Conservation (phyloP, 2,888 invertebrate species). For the Andrena minutula region DNA sequence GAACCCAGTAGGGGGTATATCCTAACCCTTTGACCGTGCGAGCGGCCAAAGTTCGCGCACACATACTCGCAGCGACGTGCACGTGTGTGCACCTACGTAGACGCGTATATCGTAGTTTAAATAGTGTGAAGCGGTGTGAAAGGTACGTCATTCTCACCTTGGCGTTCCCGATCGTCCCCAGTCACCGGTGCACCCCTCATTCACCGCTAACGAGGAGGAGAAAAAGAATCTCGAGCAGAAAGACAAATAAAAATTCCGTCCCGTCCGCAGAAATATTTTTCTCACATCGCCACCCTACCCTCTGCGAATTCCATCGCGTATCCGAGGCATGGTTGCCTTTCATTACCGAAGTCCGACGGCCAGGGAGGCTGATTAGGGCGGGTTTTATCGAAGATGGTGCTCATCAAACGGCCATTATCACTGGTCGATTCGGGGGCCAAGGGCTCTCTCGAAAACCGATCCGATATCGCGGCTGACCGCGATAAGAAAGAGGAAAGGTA, state of each 20-base stretch:
- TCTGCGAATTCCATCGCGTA: constrained; percentile 40
- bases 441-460: constrained; percentile 43
- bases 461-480: constrained; percentile 47
- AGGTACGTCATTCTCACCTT: constrained; percentile 68
- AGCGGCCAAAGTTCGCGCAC: constrained; percentile 62
- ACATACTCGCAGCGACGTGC: constrained; percentile 7
- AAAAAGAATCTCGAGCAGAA: constrained; percentile 11
- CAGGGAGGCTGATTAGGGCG: constrained; percentile 25
- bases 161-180: constrained; percentile 47
- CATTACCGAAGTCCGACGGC: constrained; percentile 18
- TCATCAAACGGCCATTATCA: constrained; percentile 62
- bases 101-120: constrained; percentile 46
- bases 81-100: constrained; percentile 16
- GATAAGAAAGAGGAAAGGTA: constrained; percentile 59
- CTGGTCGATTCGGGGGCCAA: constrained; percentile 29
- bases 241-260: constrained; percentile 37
- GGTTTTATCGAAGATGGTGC: constrained; percentile 51
- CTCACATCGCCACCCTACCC: constrained; percentile 5
- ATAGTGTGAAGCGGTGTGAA: constrained; percentile 56
- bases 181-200: constrained; percentile 13
- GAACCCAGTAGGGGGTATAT: constrained; percentile 61
- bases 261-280: constrained; percentile 42
- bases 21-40: constrained; percentile 73
- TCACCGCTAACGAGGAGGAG: constrained; percentile 44
- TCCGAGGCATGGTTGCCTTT: constrained; percentile 21